Evolutionary conservation across 2,113 vertebrate genomes (phyloP).

Genomic region (Strigops habroptila): DNA sequence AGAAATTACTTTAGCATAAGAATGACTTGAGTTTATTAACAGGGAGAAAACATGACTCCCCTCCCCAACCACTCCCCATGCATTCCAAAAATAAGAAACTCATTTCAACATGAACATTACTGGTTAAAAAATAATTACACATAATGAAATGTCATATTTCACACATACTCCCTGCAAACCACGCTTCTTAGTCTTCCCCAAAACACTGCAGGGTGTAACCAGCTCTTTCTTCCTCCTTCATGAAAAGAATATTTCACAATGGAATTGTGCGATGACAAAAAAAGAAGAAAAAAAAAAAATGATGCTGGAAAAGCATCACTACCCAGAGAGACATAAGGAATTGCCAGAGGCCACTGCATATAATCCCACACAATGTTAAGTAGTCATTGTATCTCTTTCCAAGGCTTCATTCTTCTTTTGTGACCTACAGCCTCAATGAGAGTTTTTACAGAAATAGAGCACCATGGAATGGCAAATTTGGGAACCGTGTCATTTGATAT

Average conservation of each 20-base stretch:
- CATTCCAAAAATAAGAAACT: slow-evolving; percentile 55
- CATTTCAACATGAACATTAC: slow-evolving; percentile 59
- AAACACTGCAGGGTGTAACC: slow-evolving; percentile 49
- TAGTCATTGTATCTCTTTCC: slow-evolving; percentile 35
- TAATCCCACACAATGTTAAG: slow-evolving; percentile 46
- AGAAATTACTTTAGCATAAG: slow-evolving; percentile 64
- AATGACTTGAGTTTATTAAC: slow-evolving; percentile 54
- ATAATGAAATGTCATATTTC: slow-evolving; percentile 59
- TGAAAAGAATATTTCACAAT: slow-evolving; percentile 53
- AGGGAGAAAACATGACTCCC: slow-evolving; percentile 20
- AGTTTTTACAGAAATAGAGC: neutral
- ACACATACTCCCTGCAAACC: slow-evolving; percentile 45
- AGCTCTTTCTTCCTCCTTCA: slow-evolving; percentile 39
- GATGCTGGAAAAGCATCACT: slow-evolving; percentile 38
- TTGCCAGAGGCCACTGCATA: slow-evolving; percentile 44
- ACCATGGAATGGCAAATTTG: neutral
- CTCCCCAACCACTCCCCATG: neutral
- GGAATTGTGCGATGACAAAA: slow-evolving; percentile 37
- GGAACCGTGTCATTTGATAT: neutral
- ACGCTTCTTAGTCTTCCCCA: slow-evolving; percentile 46
- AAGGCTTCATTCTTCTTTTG: slow-evolving; percentile 39
- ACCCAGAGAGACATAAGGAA: slow-evolving; percentile 41
- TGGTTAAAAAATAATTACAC: slow-evolving; percentile 57
- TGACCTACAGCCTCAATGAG: slow-evolving; percentile 39
- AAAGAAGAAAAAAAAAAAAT: neutral